Base-by-base conservation (phyloP, 2,797 vertebrate species). In the Australoheros facetus region DNA sequence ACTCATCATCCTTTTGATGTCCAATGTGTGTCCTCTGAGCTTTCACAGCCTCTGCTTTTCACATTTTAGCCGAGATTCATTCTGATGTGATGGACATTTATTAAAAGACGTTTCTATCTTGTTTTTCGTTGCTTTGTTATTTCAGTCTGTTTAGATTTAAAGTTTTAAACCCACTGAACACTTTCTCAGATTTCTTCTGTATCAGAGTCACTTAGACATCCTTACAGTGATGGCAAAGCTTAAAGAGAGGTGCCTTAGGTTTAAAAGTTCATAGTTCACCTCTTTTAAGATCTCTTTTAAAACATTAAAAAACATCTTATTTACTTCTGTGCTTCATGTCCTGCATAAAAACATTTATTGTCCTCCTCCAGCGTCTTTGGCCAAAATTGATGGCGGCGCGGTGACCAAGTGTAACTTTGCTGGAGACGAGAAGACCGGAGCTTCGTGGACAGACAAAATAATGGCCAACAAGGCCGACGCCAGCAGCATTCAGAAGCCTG, bases 351-450 rank as follows among this genome's bases (percentile, higher is more conserved):
- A 42, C 26, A 21, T 1, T 48, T 8, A 8, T 7, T 4, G 8
- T 30, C 16, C 39, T 37, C 16, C 4, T 10, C 45, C 83, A 97
- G 97, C 95, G 80, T 97, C 97, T 4, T 87, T 97, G 55, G 96
- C 96, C 75, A 97, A 95, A 92, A 72, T 97, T 32, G 96, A 97
- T 3, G 85, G 94, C 1, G 96, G 96, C 55, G 95, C 96, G 0
- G 96, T 97, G 84, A 97, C 97, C 59, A 97, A 95, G 85, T 97
- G 97, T 73, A 97, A 98, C 92, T 98, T 98, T 72, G 95, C 96
- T n/a, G 97, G 97, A 39, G 97, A 97, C 37, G 88, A 92, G 55
- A 90, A 94, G 11, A 91, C 95, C 0, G 97, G 97, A 21, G 94
- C 94, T 0, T 97, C 97, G 0, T 98, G 97, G 97, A 97, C 97